Base-by-base conservation (phyloP, 2,113 vertebrate genomes). In the Poecilia latipinna region DNA sequence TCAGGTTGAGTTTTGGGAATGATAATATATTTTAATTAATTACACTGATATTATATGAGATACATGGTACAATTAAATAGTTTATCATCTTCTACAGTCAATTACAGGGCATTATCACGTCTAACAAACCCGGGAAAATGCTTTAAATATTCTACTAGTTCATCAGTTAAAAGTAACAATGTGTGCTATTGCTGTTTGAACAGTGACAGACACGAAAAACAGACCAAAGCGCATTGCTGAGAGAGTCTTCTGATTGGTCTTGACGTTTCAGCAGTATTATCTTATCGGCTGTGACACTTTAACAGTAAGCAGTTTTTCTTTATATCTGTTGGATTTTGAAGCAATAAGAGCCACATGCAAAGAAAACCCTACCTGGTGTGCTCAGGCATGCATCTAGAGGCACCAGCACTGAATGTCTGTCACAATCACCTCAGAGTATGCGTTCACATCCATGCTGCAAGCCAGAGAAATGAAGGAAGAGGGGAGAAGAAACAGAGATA, bases 281-380 rank as follows among this genome's bases (percentile, higher is more conserved):
- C 75, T 90, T 48, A 89, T 86, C 89, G 87, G 88, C 75, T 65
- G 19, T 86, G 87, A 80, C 90, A 90, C 84, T 79, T 86, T 57
- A 70, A 74, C 75, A 70, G 79, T 77, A 65, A 74, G 78, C 72
- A 70, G 80, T 84, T 87, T 91, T 72, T 79, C 83, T 86, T 70
- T 70, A 70, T 87, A 83, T 88, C 74, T 84, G 84, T 80, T 77
- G 54, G 70, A 67, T 79, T 77, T 78, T 84, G 69, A 86, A 78
- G 70, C 67, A 68, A 51, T 44, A 74, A 86, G 73, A 81, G 84
- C 74, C 62, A 71, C 78, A 82, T 57, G 71, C 79, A 75, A 62
- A 82, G 68, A 42, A 42, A 13, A 42, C 22, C 65, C 44, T 67
- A 74, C 60, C 66, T 48, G 28, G 32, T 61, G 2, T 75, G 70